phyloP scores from a whole-genome alignment of 1,140 invertebrate species.

The Archegozetes longisetosus region DNA sequence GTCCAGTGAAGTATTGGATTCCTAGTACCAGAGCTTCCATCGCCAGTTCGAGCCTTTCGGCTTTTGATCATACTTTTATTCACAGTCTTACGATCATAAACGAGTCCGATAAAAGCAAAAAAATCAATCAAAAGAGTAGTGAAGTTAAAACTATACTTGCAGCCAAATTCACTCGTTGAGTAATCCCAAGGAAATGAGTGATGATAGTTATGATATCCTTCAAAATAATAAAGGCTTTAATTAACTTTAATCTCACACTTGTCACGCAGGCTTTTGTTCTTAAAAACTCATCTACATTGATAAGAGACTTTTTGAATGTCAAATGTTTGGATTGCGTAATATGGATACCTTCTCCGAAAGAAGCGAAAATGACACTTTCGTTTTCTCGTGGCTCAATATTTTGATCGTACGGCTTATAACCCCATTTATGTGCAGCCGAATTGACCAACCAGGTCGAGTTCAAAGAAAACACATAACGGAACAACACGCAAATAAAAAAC shows the following conservation, averaged over 20 bases:
- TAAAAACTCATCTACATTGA: too few species aligned
- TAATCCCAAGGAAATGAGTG: slow-evolving; percentile 44
- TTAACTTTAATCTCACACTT: not conserved
- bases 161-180: slow-evolving; percentile 33
- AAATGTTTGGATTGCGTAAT: too few species aligned
- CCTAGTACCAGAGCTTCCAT: too few species aligned
- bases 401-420: slow-evolving; percentile 41
- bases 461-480: not conserved
- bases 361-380: slow-evolving; percentile 26
- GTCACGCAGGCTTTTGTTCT: too few species aligned
- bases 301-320: too few species aligned
- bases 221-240: not conserved
- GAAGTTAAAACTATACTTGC: slow-evolving; percentile 26
- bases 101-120: slow-evolving; percentile 33
- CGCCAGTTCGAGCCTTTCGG: too few species aligned
- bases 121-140: slow-evolving; percentile 38
- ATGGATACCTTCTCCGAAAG: slow-evolving; percentile 51
- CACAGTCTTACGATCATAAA: slow-evolving; percentile 29
- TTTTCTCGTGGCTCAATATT: slow-evolving; percentile 58
- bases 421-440: slow-evolving; percentile 36
- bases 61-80: not conserved
- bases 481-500: slow-evolving; percentile 6
- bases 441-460: slow-evolving; percentile 54
- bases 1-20: too few species aligned
- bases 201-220: slow-evolving; percentile 53